phyloP scores from a whole-genome alignment of 2,888 invertebrate species.

The Cyrtodaria siliqua region DNA sequence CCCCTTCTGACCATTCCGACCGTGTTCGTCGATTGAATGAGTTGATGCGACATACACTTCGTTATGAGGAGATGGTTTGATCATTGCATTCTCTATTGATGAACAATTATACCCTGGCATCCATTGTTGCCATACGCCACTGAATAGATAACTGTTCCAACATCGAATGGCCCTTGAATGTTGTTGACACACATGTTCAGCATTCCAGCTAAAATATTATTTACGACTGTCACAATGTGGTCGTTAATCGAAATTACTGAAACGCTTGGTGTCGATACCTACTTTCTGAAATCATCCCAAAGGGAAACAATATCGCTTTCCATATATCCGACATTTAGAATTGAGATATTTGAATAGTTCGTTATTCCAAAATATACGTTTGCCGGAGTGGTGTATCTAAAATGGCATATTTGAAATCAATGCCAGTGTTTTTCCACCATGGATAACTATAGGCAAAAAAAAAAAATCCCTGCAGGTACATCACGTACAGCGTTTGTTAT shows the following conservation, averaged over 20 bases:
- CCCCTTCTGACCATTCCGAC: slow-evolving; percentile 5
- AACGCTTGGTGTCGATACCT: too few species aligned
- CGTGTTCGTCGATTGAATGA: background rate
- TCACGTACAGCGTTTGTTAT: slow-evolving; percentile 4
- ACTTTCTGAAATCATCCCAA: too few species aligned
- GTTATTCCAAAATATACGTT: slow-evolving; percentile 13
- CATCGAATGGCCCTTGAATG: slow-evolving; percentile 26
- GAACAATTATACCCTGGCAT: slow-evolving; percentile 52
- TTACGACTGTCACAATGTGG: too few species aligned
- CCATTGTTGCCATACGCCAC: slow-evolving; percentile 49
- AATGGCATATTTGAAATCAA: background rate
- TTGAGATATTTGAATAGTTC: background rate
- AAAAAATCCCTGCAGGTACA: background rate
- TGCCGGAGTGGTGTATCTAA: slow-evolving; percentile 19
- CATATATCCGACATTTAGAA: slow-evolving; percentile 2
- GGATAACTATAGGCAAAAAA: slow-evolving; percentile 11
- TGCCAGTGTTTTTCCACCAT: slow-evolving; percentile 6
- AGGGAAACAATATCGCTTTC: background rate
- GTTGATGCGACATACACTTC: slow-evolving; percentile 40
- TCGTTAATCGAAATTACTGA: too few species aligned
- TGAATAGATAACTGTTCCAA: slow-evolving; percentile 53
- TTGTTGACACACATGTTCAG: slow-evolving; percentile 23
- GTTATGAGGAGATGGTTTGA: slow-evolving; percentile 30
- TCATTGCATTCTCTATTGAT: slow-evolving; percentile 29
- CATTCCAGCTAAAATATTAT: slow-evolving; percentile 24